A percentile compares a stretch with the other conserved stretches of the same genome.
Conservation (phyloP, 2,113 vertebrate species). For the Nycticebus coucang region DNA sequence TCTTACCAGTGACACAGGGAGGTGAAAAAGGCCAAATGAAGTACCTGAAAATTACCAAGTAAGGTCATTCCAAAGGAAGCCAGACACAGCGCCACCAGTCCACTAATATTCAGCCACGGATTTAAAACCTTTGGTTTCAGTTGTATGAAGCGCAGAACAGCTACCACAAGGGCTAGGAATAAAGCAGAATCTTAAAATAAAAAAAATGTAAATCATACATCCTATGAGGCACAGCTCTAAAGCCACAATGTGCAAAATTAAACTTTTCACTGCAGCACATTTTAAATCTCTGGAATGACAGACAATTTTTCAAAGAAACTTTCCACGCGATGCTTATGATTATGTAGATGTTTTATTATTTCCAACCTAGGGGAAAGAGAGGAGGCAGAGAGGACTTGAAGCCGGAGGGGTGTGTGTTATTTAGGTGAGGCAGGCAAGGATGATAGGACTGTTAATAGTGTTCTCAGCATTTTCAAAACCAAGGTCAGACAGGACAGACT, state of each 20-base stretch:
- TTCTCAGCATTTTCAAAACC: slow-evolving; percentile 21
- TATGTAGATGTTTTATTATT: not conserved
- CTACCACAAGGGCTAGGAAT: slow-evolving; percentile 89
- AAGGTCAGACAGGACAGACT: not conserved
- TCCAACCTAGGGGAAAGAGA: not conserved
- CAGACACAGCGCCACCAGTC: slow-evolving; percentile 87
- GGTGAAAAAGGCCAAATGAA: slow-evolving; percentile 48
- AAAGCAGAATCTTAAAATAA: slow-evolving; percentile 64
- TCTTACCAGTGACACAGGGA: not conserved
- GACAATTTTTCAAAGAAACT: not conserved
- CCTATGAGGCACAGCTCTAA: not conserved
- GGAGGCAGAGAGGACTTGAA: not conserved
- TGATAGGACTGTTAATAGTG: not conserved
- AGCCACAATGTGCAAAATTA: not conserved
- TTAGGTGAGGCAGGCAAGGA: not conserved
- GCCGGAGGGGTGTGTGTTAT: not conserved
- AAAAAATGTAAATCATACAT: not conserved
- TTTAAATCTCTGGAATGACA: not conserved
- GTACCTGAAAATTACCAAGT: slow-evolving; percentile 96
- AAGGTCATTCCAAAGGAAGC: slow-evolving; percentile 95
- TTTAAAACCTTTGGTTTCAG: slow-evolving; percentile 89
- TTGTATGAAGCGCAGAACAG: slow-evolving; percentile 92
- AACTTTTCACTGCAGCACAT: not conserved
- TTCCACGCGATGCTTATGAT: not conserved
- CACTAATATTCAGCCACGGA: slow-evolving; percentile 90